A percentile compares a stretch with the other conserved stretches of the same genome.
Conservation (phyloP, 2,113 vertebrate species). For the Empidonax alnorum region DNA sequence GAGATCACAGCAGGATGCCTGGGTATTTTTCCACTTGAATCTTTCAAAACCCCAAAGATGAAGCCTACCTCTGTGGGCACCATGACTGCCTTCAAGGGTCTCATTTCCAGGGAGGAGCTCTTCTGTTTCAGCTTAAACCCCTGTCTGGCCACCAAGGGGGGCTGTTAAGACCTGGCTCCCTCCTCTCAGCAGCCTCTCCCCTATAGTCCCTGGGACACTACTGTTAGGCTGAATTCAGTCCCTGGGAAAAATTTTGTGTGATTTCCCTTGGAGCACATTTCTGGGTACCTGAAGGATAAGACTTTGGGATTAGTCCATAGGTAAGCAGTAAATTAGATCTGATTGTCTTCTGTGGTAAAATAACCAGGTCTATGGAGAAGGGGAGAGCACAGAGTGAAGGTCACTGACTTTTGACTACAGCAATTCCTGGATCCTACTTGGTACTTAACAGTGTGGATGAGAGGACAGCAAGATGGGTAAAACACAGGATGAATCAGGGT, state of each 20-base stretch:
- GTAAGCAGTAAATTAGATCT: not conserved
- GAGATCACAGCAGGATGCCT: not conserved
- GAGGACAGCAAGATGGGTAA: not conserved
- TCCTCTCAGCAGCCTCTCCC: fast-evolving
- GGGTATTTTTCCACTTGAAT: not conserved
- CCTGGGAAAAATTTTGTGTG: not conserved
- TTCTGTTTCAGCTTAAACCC: not conserved
- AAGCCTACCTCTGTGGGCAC: not conserved
- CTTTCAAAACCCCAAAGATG: not conserved
- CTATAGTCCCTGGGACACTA: fast-evolving
- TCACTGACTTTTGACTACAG: not conserved
- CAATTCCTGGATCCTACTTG: not conserved
- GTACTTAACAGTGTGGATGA: too few relatives aligned
- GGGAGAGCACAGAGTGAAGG: not conserved
- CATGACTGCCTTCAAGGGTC: not conserved
- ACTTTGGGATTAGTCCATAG: not conserved
- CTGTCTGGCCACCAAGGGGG: not conserved
- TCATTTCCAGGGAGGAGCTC: not conserved
- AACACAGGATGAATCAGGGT: not conserved
- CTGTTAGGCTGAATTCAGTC: not conserved
- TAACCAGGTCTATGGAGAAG: not conserved
- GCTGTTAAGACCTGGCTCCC: not conserved
- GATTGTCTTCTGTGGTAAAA: not conserved
- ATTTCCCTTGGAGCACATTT: not conserved
- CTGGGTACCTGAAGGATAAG: not conserved